Base-by-base conservation (phyloP, 1,140 invertebrate species). In the Pinna nobilis region DNA sequence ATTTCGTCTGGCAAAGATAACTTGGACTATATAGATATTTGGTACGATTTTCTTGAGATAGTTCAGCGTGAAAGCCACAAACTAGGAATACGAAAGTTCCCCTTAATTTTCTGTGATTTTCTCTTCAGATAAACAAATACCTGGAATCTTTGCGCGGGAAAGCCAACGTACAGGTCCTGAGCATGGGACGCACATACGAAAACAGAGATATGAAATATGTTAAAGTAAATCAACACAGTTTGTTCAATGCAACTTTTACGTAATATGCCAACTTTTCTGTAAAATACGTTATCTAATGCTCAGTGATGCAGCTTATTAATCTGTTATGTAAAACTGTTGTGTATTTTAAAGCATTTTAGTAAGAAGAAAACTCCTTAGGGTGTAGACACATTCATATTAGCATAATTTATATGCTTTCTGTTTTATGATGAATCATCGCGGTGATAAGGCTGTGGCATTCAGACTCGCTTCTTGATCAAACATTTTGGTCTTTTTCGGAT, bases 151-250 rank as follows among this genome's bases (percentile, higher is more conserved):
- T 72, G n/a, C 50, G 51, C 18, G 3, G 72, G 1, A 61, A 70
- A 23, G 39, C 64, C 39, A 23, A 65, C n/a, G 73, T 74, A 15
- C 25, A 53, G 30, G 41, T 84, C 25, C 73, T 77, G 50, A 76
- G 55, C 49, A 77, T 84, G 41, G 84, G 84, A 11, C 57, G 51
- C 0, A 71, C 79, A 3, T 78, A 76, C 50, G 76, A 83, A 76
- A 80, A 81, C 18, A 50, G 81, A 15, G 37, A 44, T 9, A 78
- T 82, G 1, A 77, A 74, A 28, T 78, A 80, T 41, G 49, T 85
- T 11, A 79, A 77, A 77, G 84, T 84, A 63, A 59, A 74, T 63
- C 4, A 2, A 30, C 15, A 9, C 11, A 20, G n/a, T n/a, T n/a
- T n/a, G n/a, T n/a, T n/a, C n/a, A 11, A 7, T 15, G 20, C 30